Conservation (phyloP, 2,113 vertebrate species). For the Micromys minutus region DNA sequence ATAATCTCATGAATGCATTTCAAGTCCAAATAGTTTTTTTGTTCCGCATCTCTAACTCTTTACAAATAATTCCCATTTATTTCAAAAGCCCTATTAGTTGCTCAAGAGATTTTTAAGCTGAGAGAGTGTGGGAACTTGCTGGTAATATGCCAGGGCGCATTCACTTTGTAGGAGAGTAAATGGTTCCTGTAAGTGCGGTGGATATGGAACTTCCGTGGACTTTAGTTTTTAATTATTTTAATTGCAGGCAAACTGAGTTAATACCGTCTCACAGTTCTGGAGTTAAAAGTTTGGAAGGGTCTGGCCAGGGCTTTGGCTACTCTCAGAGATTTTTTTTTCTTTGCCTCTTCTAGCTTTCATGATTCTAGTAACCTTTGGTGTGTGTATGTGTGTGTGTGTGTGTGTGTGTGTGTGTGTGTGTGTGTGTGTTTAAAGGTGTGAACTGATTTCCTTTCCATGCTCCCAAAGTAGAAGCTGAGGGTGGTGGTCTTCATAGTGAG, state of each 20-base stretch:
- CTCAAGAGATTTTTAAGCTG: slow-evolving; percentile 41
- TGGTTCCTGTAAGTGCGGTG: slow-evolving; percentile 49
- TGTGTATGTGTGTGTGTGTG: too few relatives aligned
- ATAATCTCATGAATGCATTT: not conserved
- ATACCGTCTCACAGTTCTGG: not conserved
- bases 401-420: too few relatives aligned
- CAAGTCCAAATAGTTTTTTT: slow-evolving; percentile 3
- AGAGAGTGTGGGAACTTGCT: slow-evolving; percentile 3
- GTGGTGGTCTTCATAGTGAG: too few relatives aligned
- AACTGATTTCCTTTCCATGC: too few relatives aligned
- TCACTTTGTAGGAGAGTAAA: slow-evolving; percentile 9
- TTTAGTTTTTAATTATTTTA: slow-evolving; percentile 55
- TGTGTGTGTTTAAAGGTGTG: too few relatives aligned
- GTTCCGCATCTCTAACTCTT: slow-evolving; percentile 14
- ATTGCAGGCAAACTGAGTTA: slow-evolving; percentile 30
- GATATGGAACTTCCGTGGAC: slow-evolving; percentile 34
- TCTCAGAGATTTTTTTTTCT: not conserved
- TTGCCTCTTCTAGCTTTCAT: not conserved
- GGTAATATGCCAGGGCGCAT: not conserved
- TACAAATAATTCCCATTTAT: not conserved
- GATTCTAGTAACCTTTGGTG: not conserved
- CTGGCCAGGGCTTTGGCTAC: not conserved
- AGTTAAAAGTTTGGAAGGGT: not conserved
- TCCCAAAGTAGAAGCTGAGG: too few relatives aligned
- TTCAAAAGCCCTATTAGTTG: slow-evolving; percentile 38